These are phyloP conservation scores for Proisotoma minuta DNA, from an alignment of 2,888 invertebrate genomes.

Conservation along the genomic window DNA sequence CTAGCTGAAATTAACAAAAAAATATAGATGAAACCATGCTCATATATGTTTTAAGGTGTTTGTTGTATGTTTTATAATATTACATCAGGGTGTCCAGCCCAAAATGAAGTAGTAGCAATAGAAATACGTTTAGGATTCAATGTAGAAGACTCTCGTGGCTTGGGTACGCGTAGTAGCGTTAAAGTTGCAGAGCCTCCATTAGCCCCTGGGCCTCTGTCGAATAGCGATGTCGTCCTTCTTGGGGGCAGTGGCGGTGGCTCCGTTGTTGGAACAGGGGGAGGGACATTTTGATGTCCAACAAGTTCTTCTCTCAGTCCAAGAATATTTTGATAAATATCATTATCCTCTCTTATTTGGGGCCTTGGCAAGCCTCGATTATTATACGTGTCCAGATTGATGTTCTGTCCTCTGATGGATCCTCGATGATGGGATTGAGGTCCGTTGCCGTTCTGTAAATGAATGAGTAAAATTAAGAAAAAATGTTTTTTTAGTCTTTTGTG, in stretches of 20 bases:
- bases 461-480: too few relatives aligned
- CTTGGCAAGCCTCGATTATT: too few relatives aligned
- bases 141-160: conserved; percentile 27
- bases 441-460: too few relatives aligned
- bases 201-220: conserved; percentile 9
- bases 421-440: too few relatives aligned
- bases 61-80: conserved; percentile 1
- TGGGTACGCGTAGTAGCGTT: conserved; percentile 17
- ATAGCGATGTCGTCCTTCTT: conserved; percentile 34
- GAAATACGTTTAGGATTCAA: conserved; percentile 46
- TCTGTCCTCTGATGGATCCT: too few relatives aligned
- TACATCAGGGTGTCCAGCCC: conserved; percentile 46
- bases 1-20: conserved; percentile 33
- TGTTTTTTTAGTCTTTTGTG: too few relatives aligned
- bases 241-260: conserved; percentile 35
- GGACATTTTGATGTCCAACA: conserved; percentile 4
- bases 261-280: conserved; percentile 7
- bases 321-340: too few relatives aligned
- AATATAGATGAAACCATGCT: not conserved
- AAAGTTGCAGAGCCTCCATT: conserved; percentile 27
- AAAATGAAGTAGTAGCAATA: conserved; percentile 45
- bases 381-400: too few relatives aligned
- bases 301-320: too few relatives aligned
- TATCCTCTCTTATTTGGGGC: too few relatives aligned
- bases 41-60: conserved; percentile 2